Conservation (phyloP, 1,140 invertebrate genomes). For the Drosophila sturtevanti region DNA sequence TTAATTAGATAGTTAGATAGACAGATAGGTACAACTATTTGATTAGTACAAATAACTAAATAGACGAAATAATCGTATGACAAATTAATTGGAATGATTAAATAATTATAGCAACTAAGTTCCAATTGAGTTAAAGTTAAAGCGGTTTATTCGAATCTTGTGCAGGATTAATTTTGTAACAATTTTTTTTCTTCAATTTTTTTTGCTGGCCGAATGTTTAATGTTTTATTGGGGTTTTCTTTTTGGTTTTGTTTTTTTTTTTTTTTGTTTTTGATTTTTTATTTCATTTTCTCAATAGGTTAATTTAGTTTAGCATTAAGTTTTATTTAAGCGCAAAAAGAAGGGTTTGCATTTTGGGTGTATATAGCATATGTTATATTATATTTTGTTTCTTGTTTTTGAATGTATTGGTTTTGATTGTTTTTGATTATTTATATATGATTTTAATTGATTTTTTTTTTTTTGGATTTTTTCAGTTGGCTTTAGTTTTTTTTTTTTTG, state of each 20-base stretch:
- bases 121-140: background rate
- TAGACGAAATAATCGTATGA: background rate
- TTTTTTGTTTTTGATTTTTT: constrained; percentile 38
- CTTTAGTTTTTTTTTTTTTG: too few species aligned
- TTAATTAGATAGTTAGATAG: background rate
- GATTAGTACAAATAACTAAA: constrained; percentile 5
- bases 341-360: constrained; percentile 23
- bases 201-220: constrained; percentile 26
- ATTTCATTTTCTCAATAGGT: background rate
- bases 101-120: background rate
- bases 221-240: too few species aligned
- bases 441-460: too few species aligned
- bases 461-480: constrained; percentile 32
- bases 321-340: constrained; percentile 49
- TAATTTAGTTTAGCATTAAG: too few species aligned
- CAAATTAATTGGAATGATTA: background rate
- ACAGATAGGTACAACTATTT: background rate
- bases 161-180: background rate
- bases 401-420: background rate
- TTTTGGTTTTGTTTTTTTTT: constrained; percentile 25
- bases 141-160: constrained; percentile 38
- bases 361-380: constrained; percentile 11
- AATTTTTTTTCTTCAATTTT: background rate
- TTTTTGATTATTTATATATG: too few species aligned
- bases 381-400: constrained; percentile 7